Evolutionary conservation across 1,140 invertebrate genomes (phyloP).

Genomic region (Papilio glaucus): DNA sequence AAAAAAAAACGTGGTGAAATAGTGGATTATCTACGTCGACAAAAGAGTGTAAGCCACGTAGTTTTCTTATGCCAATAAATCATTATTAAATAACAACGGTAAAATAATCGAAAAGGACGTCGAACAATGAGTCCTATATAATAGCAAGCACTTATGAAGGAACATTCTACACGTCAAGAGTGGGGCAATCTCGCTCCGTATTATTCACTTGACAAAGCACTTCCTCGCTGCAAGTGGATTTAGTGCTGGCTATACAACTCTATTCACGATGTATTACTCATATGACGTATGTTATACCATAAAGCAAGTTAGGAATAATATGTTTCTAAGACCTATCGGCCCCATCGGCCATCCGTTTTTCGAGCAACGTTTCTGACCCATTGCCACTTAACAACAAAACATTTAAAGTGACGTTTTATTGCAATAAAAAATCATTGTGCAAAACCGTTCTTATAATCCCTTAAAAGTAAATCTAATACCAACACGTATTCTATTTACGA

Average conservation of each 20-base stretch:
- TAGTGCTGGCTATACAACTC: slow-evolving; percentile 6
- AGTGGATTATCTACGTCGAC: background rate
- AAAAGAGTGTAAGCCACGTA: background rate
- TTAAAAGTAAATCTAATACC: background rate
- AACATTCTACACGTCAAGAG: slow-evolving; percentile 30
- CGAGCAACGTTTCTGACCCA: too few relatives aligned
- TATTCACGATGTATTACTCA: too few relatives aligned
- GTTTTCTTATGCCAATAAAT: background rate
- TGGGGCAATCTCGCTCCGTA: slow-evolving; percentile 41
- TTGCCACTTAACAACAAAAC: too few relatives aligned
- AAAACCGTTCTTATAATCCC: too few relatives aligned
- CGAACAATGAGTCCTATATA: slow-evolving; percentile 1
- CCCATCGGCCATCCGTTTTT: too few relatives aligned
- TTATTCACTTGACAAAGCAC: slow-evolving; percentile 43
- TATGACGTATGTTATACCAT: too few relatives aligned
- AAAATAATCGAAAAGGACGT: slow-evolving; percentile 15
- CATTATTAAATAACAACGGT: background rate
- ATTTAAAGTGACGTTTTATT: too few relatives aligned
- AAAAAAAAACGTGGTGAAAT: too few relatives aligned
- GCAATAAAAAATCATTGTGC: background rate
- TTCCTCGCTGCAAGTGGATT: slow-evolving; percentile 32
- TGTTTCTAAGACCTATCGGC: too few relatives aligned
- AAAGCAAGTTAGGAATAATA: too few relatives aligned
- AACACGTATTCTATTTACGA: slow-evolving; percentile 24
- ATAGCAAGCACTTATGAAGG: background rate